Percentiles rank a stretch among this genome's conserved stretches.
Conservation (phyloP, 1,140 invertebrate species). For the Lordiphosa collinella region DNA sequence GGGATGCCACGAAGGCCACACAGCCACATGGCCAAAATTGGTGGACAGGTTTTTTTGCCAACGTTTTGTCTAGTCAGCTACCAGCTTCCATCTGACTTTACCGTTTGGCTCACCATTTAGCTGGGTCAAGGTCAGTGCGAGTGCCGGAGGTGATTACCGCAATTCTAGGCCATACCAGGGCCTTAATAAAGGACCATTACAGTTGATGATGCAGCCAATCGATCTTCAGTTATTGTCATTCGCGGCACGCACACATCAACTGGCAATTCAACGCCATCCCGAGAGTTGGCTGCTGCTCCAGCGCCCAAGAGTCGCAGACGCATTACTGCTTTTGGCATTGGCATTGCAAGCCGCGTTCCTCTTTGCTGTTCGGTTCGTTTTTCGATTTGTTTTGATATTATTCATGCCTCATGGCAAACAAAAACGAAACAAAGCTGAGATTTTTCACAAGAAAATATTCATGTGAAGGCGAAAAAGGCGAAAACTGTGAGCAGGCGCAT, state of each 20-base stretch:
- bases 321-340: constrained; percentile 54
- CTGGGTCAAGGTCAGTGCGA: constrained; percentile 62
- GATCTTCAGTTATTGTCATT: constrained; percentile 25
- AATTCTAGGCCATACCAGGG: background rate
- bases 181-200: constrained; percentile 5
- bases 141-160: constrained; percentile 1
- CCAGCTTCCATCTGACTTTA: constrained; percentile 48
- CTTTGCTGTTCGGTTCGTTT: constrained; percentile 42
- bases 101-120: constrained; percentile 43
- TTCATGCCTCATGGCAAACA: constrained; percentile 39
- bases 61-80: constrained; percentile 19
- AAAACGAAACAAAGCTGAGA: constrained; percentile 49
- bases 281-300: background rate
- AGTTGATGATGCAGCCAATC: constrained; percentile 4
- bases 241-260: constrained; percentile 49
- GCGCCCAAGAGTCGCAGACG: constrained; percentile 33
- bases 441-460: constrained; percentile 75
- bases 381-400: constrained; percentile 61
- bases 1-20: constrained; percentile 17
- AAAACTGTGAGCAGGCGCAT: constrained; percentile 42
- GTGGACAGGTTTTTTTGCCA: constrained; percentile 27
- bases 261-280: constrained; percentile 40
- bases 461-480: constrained; percentile 59
- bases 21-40: constrained; percentile 12
- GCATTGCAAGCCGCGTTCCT: constrained; percentile 62